Evolutionary conservation across 2,888 invertebrate genomes (phyloP).

Genomic region (Phyllotreta cruciferae): DNA sequence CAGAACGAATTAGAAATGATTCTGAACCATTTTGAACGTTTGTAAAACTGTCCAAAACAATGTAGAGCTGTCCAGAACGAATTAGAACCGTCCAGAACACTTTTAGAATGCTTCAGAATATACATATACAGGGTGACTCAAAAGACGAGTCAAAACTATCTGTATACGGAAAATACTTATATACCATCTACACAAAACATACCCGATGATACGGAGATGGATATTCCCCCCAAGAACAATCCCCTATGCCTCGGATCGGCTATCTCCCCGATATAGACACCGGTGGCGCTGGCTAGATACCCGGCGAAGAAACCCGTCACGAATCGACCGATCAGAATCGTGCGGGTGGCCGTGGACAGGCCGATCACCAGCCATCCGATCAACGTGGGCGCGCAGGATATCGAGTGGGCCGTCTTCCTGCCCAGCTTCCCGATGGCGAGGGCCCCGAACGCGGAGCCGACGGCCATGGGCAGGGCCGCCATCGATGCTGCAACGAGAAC

Average conservation of each 20-base stretch:
- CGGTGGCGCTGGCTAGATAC: slow-evolving; percentile 60
- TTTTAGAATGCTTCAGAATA: too few relatives aligned
- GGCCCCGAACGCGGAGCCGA: slow-evolving; percentile 68
- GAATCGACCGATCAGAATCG: slow-evolving; percentile 60
- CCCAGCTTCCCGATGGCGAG: slow-evolving; percentile 69
- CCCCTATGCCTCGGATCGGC: slow-evolving; percentile 70
- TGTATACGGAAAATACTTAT: too few relatives aligned
- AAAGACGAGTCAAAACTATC: too few relatives aligned
- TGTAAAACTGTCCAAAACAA: too few relatives aligned
- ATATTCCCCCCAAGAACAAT: slow-evolving; percentile 50
- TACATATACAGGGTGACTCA: too few relatives aligned
- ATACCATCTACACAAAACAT: too few relatives aligned
- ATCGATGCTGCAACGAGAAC: slow-evolving; percentile 66
- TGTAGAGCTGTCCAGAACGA: too few relatives aligned
- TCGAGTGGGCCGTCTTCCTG: slow-evolving; percentile 65
- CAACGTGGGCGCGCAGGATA: slow-evolving; percentile 65
- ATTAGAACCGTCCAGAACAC: too few relatives aligned
- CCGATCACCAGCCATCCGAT: slow-evolving; percentile 69
- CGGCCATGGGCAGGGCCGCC: slow-evolving; percentile 70
- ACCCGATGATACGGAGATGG: slow-evolving; percentile 37
- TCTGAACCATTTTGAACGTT: too few relatives aligned
- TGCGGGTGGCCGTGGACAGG: slow-evolving; percentile 63
- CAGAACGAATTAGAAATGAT: too few relatives aligned
- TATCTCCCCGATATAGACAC: slow-evolving; percentile 53
- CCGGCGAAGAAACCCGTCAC: slow-evolving; percentile 58